Percentiles rank a stretch among this genome's conserved stretches.
These are phyloP conservation scores for Tridacna gigas DNA, from an alignment of 2,888 invertebrate genomes.

Conservation along the genomic window DNA sequence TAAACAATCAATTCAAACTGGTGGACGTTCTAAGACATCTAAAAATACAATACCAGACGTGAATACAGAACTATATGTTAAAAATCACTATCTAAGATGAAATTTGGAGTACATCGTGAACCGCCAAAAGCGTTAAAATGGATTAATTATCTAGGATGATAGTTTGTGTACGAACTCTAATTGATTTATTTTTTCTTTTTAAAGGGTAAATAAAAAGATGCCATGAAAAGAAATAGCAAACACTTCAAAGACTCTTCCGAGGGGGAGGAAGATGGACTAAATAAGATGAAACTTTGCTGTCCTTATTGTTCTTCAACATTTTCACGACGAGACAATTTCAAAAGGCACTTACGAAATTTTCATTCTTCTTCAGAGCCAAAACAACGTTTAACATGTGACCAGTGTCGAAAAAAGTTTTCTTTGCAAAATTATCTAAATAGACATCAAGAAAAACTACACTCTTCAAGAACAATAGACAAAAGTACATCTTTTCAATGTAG, in stretches of 20 bases:
- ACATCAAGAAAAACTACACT: neutral
- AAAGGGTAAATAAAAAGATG: no score
- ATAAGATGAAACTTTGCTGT: no score
- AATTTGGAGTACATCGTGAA: neutral
- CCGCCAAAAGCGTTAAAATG: no score
- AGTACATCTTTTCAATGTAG: neutral
- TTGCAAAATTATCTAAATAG: neutral
- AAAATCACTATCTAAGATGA: neutral
- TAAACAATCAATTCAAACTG: no score
- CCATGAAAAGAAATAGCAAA: no score
- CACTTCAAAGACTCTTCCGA: no score
- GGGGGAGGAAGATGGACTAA: no score
- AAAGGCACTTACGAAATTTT: neutral
- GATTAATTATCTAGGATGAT: neutral
- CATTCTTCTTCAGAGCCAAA: neutral
- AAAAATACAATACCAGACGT: neutral
- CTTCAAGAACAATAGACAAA: neutral
- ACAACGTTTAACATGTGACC: neutral
- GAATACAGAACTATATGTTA: neutral
- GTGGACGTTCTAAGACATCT: no score
- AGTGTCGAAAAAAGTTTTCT: neutral
- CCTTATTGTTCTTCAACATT: neutral
- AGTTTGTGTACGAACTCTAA: no score
- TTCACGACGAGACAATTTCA: neutral
- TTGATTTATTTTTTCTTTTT: no score